A percentile compares a stretch with the other conserved stretches of the same genome.
These are phyloP conservation scores for Leptoclinus maculatus DNA, from an alignment of 2,797 vertebrate species.

Conservation along the genomic window DNA sequence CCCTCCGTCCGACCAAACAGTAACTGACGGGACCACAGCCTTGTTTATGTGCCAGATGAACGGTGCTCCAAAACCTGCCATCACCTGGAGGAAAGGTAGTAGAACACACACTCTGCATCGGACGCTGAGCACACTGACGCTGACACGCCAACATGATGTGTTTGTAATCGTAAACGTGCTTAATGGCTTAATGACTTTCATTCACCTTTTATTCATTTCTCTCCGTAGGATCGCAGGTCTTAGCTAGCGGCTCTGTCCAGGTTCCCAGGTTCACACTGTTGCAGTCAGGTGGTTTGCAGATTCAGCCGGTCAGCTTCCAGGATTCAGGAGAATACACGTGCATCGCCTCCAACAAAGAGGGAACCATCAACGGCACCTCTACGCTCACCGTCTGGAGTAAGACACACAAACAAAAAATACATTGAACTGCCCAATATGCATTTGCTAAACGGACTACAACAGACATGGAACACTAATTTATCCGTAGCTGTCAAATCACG, in stretches of 20 bases:
- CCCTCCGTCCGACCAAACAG: constrained; percentile 86
- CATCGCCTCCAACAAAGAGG: constrained; percentile 87
- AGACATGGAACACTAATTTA: constrained; percentile 58
- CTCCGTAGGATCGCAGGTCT: constrained; percentile 84
- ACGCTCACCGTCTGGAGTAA: constrained; percentile 95
- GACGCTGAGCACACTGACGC: not conserved
- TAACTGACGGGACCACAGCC: constrained; percentile 89
- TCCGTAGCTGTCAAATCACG: constrained; percentile 37
- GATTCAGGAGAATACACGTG: constrained; percentile 94
- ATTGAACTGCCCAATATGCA: constrained; percentile 51
- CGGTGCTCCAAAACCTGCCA: constrained; percentile 92
- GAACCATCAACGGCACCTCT: constrained; percentile 85
- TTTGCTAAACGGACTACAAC: constrained; percentile 49
- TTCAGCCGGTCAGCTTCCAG: constrained; percentile 87
- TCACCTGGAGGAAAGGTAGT: constrained; percentile 94
- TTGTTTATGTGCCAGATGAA: constrained; percentile 90
- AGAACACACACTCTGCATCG: constrained; percentile 3
- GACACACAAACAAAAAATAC: constrained; percentile 55
- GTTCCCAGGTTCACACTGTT: constrained; percentile 90
- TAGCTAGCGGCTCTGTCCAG: constrained; percentile 92
- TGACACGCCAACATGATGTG: constrained; percentile 34
- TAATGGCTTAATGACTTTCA: constrained; percentile 35
- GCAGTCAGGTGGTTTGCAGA: constrained; percentile 92
- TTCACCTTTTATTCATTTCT: constrained; percentile 41
- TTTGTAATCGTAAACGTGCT: constrained; percentile 36